Percentiles rank a stretch among this genome's conserved stretches.
Evolutionary conservation across 2,113 vertebrate genomes (phyloP).

Genomic region (Heterocephalus glaber): DNA sequence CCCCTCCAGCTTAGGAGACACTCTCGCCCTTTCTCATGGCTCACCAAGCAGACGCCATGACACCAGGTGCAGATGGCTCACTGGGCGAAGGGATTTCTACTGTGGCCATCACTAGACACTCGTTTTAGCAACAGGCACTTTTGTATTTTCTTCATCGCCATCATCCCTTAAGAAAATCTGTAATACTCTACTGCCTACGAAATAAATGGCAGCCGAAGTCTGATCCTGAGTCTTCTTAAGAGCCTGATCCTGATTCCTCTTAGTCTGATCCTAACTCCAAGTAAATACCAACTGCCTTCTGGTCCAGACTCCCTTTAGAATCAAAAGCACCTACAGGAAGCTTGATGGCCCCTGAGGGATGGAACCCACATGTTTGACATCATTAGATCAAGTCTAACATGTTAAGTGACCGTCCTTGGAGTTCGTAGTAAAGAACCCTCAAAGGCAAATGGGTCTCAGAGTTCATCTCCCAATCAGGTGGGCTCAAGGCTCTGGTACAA

Average conservation of each 20-base stretch:
- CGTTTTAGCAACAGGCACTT: too few relatives aligned
- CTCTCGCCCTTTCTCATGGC: neutral
- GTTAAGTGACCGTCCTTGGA: neutral
- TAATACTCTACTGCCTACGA: neutral
- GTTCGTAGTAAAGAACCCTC: neutral
- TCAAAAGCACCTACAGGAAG: neutral
- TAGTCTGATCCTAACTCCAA: neutral
- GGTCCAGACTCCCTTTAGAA: neutral
- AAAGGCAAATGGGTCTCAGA: neutral
- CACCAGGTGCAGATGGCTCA: rapidly evolving
- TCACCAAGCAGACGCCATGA: neutral
- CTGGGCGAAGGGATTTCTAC: neutral
- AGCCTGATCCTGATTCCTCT: neutral
- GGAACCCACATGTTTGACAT: neutral
- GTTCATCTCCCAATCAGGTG: neutral
- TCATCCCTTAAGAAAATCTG: rapidly evolving
- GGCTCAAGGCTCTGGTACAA: neutral
- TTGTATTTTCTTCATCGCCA: neutral
- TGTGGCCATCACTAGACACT: neutral
- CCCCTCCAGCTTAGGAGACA: neutral
- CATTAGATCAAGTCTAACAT: neutral
- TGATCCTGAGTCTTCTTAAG: neutral
- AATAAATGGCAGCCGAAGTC: neutral
- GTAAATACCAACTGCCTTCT: neutral
- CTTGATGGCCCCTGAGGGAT: rapidly evolving